Evolutionary conservation across 1,140 invertebrate genomes (phyloP), one percentile per base, ranked within the genome.

Genomic region (Zaprionus camerounensis): DNA sequence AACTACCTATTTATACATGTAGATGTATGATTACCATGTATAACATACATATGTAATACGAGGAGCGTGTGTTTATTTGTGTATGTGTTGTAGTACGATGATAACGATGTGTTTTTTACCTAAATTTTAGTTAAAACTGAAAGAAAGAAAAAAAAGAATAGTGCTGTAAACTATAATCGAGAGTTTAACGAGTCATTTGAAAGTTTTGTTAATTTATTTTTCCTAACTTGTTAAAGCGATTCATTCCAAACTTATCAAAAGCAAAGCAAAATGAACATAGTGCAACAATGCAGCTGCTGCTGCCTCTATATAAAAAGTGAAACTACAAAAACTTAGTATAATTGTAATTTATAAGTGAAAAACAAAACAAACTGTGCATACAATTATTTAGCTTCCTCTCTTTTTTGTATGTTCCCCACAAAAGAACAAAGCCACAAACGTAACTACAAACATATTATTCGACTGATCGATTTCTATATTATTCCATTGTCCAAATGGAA

Each of bases 151-250:
- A 67, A 24, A 44, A 55, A 20, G 20, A 22, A 26, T 36, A 71
- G 36, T 46, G 41, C 66, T 70, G 72, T 78, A 79, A 84, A 75
- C 61, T 71, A 55, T 78, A 75, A 78, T 58, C 64, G 62, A 71
- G 61, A 56, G 61, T 73, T 81, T 62, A 68, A 22, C 46, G 31
- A 69, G 57, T 66, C 57, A 66, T 73, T 71, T 55, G 62, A 62
- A 76, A 69, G 70, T 61, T 81, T 81, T 90, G 78, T 90, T 90
- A 81, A 90, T 56, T 88, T 90, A 90, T 88, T 79, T 78, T 78
- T 69, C 71, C 53, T 58, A 80, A 80, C 72, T 81, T 87, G 83
- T 87, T 90, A 49, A 81, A 78, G 62, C 68, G 66, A 71, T 69
- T 85, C 82, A 85, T 90, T 90, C 86, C 85, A 91, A 74, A 75